Conservation (phyloP, 2,888 invertebrate genomes). For the Phasia obesa region DNA sequence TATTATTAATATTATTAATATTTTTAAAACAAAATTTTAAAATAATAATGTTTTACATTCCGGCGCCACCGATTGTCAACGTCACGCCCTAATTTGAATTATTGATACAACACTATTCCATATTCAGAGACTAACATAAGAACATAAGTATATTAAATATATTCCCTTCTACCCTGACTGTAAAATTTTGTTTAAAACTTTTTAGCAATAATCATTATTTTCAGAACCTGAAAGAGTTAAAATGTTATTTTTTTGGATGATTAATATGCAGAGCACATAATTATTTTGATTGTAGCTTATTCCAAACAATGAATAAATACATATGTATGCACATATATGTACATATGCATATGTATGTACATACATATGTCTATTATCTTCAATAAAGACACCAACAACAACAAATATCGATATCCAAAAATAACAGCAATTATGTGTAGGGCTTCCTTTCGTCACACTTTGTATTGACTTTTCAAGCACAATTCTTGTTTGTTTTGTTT, state of each 20-base stretch:
- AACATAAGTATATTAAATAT: too few relatives aligned
- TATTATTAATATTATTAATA: too few relatives aligned
- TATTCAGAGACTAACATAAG: too few relatives aligned
- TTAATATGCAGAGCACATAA: slow-evolving; percentile 43
- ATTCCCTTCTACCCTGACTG: too few relatives aligned
- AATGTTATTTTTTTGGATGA: not conserved
- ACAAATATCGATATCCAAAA: slow-evolving; percentile 50
- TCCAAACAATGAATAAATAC: slow-evolving; percentile 15
- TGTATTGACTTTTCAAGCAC: slow-evolving; percentile 48
- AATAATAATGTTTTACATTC: too few relatives aligned
- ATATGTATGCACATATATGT: not conserved
- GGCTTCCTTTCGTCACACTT: slow-evolving; percentile 68
- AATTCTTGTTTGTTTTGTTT: slow-evolving; percentile 22
- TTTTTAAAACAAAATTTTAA: too few relatives aligned
- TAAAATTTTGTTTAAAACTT: not conserved
- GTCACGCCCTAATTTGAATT: too few relatives aligned
- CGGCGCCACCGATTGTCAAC: too few relatives aligned
- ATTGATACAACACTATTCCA: too few relatives aligned
- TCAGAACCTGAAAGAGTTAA: not conserved
- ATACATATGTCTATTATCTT: slow-evolving; percentile 18
- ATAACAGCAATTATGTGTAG: slow-evolving; percentile 59
- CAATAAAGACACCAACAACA: slow-evolving; percentile 30
- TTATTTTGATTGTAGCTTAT: slow-evolving; percentile 13
- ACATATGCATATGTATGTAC: slow-evolving; percentile 7
- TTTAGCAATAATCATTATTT: not conserved